Evolutionary conservation across 2,113 vertebrate genomes (phyloP), one percentile per base, ranked within the genome.

Genomic region (Argyrosomus japonicus): DNA sequence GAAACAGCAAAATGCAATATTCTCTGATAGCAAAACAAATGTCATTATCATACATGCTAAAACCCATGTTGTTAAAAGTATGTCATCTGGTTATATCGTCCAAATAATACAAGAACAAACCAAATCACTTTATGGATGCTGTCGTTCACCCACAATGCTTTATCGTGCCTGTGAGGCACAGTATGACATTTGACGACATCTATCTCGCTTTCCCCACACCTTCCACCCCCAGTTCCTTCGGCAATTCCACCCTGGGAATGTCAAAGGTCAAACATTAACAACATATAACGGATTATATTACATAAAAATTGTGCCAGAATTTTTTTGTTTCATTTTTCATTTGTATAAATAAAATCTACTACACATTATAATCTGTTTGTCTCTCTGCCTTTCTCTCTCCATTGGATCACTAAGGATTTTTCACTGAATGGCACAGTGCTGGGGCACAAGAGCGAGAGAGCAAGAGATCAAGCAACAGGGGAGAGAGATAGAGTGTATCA

Each of bases 261-360:
- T 92, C 91, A 90, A 92, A 93, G 91, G 92, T 93, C 87, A 90
- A 91, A 93, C 83, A 91, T 91, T 84, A 91, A 91, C 91, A 93
- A 94, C 91, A 92, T 90, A 84, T 91, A 87, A 93, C 86, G 83
- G 88, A 92, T 93, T 94, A 94, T 94, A 93, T 90, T 90, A 94
- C 93, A 95, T 89, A 88, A 88, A 92, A 92, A 91, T 88, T 93
- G 93, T 94, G 89, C 91, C 88, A 87, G 85, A 70, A 78, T 81
- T 76, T 64, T 76, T 63, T 68, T 48, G 25, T 75, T 84, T 29
- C 40, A 19, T 69, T 75, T 85, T 76, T 79, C 70, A 73, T 88
- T 85, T 88, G 86, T 85, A 89, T 88, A 83, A 81, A 90, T 88
- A 88, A 89, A 91, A 90, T 89, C 70, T 81, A 77, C 73, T 47